Conservation (phyloP, 2,113 vertebrate species). For the Tenrec ecaudatus region DNA sequence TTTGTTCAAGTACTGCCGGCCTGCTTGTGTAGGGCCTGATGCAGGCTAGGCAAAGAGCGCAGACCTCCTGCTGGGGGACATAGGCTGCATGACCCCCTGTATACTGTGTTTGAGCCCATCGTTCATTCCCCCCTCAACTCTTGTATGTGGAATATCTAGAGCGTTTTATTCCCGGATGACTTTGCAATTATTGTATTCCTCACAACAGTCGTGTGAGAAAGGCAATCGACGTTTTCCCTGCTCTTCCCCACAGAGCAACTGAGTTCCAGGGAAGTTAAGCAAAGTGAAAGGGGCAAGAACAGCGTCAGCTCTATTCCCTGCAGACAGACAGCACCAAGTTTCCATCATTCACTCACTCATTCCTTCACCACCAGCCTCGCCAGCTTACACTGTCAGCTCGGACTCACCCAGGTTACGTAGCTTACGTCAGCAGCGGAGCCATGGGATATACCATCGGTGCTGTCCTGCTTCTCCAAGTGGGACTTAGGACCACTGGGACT, state of each 20-base stretch:
- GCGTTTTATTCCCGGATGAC: constrained; percentile 8
- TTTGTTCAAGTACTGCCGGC: constrained; percentile 11
- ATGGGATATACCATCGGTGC: background rate
- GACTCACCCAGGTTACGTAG: background rate
- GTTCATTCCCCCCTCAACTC: background rate
- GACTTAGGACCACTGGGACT: background rate
- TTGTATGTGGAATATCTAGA: background rate
- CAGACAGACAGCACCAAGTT: background rate
- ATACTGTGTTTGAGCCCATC: background rate
- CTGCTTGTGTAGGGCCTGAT: constrained; percentile 6
- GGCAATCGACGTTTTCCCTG: background rate
- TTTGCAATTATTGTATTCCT: constrained; percentile 18
- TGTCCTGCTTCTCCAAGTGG: background rate
- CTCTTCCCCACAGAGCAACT: background rate
- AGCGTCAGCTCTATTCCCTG: constrained; percentile 21
- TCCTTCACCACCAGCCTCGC: background rate
- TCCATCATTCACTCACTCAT: background rate
- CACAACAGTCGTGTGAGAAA: background rate
- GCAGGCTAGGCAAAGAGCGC: background rate
- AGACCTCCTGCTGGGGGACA: background rate
- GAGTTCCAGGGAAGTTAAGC: constrained; percentile 12
- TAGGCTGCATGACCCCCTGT: background rate
- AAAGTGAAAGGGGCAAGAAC: constrained; percentile 11
- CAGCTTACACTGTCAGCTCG: background rate
- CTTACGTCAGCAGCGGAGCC: background rate